Percentiles rank a stretch among this genome's conserved stretches.
phyloP scores from a whole-genome alignment of 2,797 vertebrate species.

The Tragelaphus eurycerus region DNA sequence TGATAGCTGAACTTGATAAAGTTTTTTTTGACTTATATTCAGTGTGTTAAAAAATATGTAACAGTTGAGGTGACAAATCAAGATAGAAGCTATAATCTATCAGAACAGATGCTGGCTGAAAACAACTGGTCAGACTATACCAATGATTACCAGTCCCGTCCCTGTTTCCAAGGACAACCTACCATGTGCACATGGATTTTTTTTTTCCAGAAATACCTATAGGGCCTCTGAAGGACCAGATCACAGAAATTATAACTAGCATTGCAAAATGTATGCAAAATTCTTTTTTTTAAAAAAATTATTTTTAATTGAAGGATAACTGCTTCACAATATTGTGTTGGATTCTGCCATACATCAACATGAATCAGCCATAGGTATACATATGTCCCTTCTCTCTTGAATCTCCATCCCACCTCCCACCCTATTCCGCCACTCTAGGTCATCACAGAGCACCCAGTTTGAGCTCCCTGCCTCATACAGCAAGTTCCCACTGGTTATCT shows the following conservation, averaged over 20 bases:
- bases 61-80: not conserved
- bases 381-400: not conserved
- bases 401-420: not conserved
- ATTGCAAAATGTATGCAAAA: constrained; percentile 10
- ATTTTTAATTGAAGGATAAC: not conserved
- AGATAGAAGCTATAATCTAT: not conserved
- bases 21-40: not conserved
- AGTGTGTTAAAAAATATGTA: constrained; percentile 10
- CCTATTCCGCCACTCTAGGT: not conserved
- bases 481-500: not conserved
- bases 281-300: not conserved
- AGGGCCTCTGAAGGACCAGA: not conserved
- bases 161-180: not conserved
- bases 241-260: not conserved
- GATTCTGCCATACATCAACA: not conserved
- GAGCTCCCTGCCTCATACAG: not conserved
- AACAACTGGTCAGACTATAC: not conserved
- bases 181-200: not conserved
- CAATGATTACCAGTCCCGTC: not conserved
- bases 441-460: not conserved
- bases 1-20: not conserved
- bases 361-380: not conserved
- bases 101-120: not conserved
- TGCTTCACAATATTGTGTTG: not conserved
- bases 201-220: constrained; percentile 10